Conservation (phyloP, 1,140 invertebrate species). For the Listronotus bonariensis region DNA sequence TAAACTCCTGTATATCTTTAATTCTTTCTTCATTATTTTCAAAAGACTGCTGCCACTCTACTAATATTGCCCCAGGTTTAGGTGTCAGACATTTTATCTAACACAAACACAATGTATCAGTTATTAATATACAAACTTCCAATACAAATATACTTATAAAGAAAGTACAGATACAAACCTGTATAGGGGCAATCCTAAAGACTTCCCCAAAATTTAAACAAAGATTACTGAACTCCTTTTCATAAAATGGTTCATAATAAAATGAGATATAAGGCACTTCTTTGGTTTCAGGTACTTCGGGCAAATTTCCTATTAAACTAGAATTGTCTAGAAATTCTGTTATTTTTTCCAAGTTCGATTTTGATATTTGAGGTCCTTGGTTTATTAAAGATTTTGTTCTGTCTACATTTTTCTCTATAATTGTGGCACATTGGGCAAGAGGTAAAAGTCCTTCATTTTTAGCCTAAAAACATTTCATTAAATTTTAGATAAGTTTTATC, state of each 20-base stretch:
- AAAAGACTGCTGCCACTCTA: conserved; percentile 41
- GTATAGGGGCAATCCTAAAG: conserved; percentile 43
- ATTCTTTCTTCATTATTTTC: conserved; percentile 42
- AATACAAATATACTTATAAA: neutral
- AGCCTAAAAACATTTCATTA: conserved; percentile 30
- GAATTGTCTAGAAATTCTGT: conserved; percentile 39
- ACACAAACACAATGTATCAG: conserved; percentile 3
- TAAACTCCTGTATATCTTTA: conserved; percentile 49
- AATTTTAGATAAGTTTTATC: too few relatives aligned
- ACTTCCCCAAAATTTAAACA: conserved; percentile 43
- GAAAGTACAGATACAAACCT: conserved; percentile 41
- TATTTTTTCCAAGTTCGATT: conserved; percentile 12
- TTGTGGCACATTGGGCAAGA: conserved; percentile 35
- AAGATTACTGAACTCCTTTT: conserved; percentile 38
- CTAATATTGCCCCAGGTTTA: conserved; percentile 47
- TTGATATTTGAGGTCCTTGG: conserved; percentile 28
- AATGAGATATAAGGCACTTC: conserved; percentile 50
- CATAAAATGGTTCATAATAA: conserved; percentile 36
- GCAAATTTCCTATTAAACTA: conserved; percentile 42
- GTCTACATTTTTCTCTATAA: conserved; percentile 43
- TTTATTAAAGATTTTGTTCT: conserved; percentile 38
- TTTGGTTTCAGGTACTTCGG: conserved; percentile 44
- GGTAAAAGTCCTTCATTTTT: conserved; percentile 40
- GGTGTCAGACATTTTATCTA: conserved; percentile 40
- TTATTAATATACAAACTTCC: neutral